Evolutionary conservation across 2,113 vertebrate genomes (phyloP), one percentile per base, ranked within the genome.

Genomic region (Triplophysa siluroides): DNA sequence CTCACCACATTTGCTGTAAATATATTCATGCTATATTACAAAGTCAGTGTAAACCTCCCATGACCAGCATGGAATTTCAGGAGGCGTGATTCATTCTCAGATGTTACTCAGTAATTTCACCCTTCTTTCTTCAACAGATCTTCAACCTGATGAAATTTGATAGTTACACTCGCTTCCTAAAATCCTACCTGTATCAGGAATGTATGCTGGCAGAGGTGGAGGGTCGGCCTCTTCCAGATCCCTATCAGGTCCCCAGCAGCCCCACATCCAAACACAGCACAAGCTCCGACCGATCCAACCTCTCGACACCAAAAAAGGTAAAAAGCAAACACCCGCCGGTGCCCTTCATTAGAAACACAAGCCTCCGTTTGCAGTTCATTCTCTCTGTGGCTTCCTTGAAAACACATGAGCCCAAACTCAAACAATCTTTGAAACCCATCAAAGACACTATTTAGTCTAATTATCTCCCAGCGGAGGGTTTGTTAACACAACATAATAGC

Each of bases 111-210:
- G 16, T 19, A 8, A n/a, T n/a, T 21, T 62, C 24, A 69, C 38
- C 14, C n/a, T 41, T 33, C 56, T 47, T n/a, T 12, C 21, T 9
- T 74, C 67, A 63, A 68, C 90, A 99, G 98, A 99, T 99, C 84
- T 99, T 99, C 91, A 99, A 98, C 89, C 88, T 99, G 92, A 99
- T 99, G 98, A 99, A 99, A 92, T 99, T 99, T 79, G 98, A 99
- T 76, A 99, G 98, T 87, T 99, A 99, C 23, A 95, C 97, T 0
- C 94, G 98, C 23, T 99, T 99, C 85, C 94, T 99, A 76, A 99
- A 98, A 86, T 99, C 98, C 54, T 93, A 93, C 0, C 92, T 99
- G 10, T 99, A 98, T 89, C 96, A 97, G 85, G 96, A 98, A 85
- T 99, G 98, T 73, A 91, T 98, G 89, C 87, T 95, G 60, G 94